Evolutionary conservation across 1,140 invertebrate species (phyloP), one percentile per base, ranked within the genome.

Genomic region (Hermatobates lingyangjiaoensis): DNA sequence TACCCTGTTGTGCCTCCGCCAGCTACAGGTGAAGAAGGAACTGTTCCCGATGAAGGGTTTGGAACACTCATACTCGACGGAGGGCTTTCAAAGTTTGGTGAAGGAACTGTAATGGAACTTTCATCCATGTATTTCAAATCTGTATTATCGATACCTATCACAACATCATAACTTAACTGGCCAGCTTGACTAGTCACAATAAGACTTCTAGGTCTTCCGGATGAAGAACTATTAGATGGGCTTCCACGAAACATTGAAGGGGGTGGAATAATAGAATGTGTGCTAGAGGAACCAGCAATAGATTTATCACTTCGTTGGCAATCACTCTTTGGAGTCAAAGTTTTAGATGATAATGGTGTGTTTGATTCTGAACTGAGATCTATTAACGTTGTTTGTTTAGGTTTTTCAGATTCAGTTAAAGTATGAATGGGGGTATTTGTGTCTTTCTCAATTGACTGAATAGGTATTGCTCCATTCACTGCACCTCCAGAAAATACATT

Each of bases 51-150:
- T 18, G 72, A 64, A 1, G 66, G 53, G 27, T 58, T 55, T 10
- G 69, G 58, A 40, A 69, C 70, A 54, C 64, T 70, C 61, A 74
- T 73, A 52, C 79, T 71, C 48, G 77, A 81, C 49, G 74, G 77
- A 45, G 80, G 77, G 62, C 79, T 83, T 63, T 83, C 82, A 55
- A 75, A 75, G 44, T 73, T 76, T 24, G 83, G 82, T 52, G 82
- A 83, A 20, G 80, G 74, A 44, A 88, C 68, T 55, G 83, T 80
- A 27, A 88, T 74, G 4, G 86, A 90, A 64, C 85, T 89, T 61
- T 91, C 87, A 62, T 90, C 87, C 87, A 90, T 89, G 62, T 76
- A 91, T 18, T 80, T 72, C 30, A 90, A 66, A 66, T 90, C 87
- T 14, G 80, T 81, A 44, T 77, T 79, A 62, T 88, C 83, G 59